phyloP scores from a whole-genome alignment of 1,140 invertebrate species.

The Drosophila ogumai region DNA sequence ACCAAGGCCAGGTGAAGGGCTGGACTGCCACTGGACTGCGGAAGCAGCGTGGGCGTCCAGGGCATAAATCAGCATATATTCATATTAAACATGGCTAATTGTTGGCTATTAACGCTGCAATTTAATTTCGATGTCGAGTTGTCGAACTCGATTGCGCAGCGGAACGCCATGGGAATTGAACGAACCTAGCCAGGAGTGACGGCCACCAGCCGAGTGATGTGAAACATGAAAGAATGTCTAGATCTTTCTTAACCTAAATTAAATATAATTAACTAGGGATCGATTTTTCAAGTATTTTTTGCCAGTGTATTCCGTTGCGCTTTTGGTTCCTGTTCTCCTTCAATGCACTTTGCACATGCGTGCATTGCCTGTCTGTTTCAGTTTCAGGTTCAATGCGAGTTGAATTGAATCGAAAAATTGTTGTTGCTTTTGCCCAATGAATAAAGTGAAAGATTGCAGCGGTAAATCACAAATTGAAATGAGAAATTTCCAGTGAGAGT shows the following conservation, averaged over 20 bases:
- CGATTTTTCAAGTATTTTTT: not conserved
- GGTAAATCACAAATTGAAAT: slow-evolving; percentile 60
- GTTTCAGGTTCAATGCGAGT: slow-evolving; percentile 67
- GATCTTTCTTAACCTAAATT: not conserved
- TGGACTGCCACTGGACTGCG: slow-evolving; percentile 31
- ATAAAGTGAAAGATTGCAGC: slow-evolving; percentile 71
- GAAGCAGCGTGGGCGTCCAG: slow-evolving; percentile 64
- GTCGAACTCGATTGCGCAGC: slow-evolving; percentile 9
- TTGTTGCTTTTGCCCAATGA: slow-evolving; percentile 44
- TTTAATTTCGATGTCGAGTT: not conserved
- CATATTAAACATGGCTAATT: slow-evolving; percentile 34
- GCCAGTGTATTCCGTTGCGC: slow-evolving; percentile 31
- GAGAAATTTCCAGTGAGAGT: slow-evolving; percentile 2
- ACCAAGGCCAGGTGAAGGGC: slow-evolving; percentile 57
- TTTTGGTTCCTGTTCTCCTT: slow-evolving; percentile 77
- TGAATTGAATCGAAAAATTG: slow-evolving; percentile 33
- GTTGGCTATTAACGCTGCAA: slow-evolving; percentile 10
- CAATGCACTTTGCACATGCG: slow-evolving; percentile 51
- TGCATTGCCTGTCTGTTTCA: slow-evolving; percentile 39
- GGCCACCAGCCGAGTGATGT: not conserved
- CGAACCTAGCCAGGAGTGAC: slow-evolving; percentile 15
- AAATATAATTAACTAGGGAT: too few species aligned
- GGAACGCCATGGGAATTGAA: slow-evolving; percentile 32
- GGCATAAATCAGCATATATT: slow-evolving; percentile 47
- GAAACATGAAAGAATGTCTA: not conserved